A percentile compares a stretch with the other conserved stretches of the same genome.
These are phyloP conservation scores for Egretta garzetta DNA, from an alignment of 2,113 vertebrate species.

Conservation along the genomic window DNA sequence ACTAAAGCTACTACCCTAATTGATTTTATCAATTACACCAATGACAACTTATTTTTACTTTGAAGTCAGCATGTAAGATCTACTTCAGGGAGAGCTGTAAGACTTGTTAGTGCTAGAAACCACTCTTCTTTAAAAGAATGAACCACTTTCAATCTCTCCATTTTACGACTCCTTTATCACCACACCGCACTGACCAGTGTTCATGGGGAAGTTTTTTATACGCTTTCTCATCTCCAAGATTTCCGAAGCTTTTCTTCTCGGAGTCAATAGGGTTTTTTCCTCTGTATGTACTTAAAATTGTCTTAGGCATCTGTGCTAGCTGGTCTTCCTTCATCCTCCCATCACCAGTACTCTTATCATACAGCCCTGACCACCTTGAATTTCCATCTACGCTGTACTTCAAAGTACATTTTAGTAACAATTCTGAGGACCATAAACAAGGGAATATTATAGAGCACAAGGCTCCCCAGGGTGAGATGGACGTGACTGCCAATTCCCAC, in stretches of 20 bases:
- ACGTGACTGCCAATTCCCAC: neutral
- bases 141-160: neutral
- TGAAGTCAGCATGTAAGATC: neutral
- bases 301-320: neutral
- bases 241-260: neutral
- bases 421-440: neutral
- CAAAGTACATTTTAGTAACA: neutral
- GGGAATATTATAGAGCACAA: neutral
- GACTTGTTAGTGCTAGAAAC: neutral
- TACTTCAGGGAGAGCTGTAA: neutral
- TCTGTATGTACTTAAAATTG: neutral
- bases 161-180: neutral
- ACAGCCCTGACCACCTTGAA: neutral
- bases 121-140: neutral
- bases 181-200: neutral
- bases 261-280: neutral
- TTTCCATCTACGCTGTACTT: neutral
- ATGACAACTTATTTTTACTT: neutral
- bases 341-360: neutral
- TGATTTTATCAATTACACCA: neutral
- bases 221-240: neutral
- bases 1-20: neutral
- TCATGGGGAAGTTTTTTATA: neutral
- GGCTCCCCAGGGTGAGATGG: neutral
- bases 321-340: neutral